Evolutionary conservation across 2,113 vertebrate species (phyloP).

Genomic region (Scolopax mira): DNA sequence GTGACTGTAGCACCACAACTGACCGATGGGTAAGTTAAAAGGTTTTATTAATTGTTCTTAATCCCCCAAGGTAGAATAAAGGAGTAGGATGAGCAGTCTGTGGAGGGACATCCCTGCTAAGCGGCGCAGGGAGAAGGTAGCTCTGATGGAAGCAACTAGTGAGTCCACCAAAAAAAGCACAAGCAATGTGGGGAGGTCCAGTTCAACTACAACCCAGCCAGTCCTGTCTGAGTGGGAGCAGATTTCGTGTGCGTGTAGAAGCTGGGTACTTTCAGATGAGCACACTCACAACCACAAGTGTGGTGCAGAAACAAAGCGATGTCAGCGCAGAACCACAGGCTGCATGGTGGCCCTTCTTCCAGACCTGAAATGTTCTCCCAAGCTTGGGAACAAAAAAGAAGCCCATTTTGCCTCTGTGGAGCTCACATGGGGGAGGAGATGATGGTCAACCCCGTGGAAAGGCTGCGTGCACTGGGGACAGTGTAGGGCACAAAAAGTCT

Average conservation of each 20-base stretch:
- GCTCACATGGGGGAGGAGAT: not conserved
- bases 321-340: not conserved
- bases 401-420: not conserved
- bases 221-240: not conserved
- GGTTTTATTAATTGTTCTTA: not conserved
- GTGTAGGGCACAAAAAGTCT: not conserved
- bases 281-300: too few relatives aligned
- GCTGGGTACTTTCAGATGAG: not conserved
- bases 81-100: not conserved
- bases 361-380: not conserved
- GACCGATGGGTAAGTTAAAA: not conserved
- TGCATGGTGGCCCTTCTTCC: not conserved
- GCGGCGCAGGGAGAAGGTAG: not conserved
- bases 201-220: not conserved
- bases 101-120: not conserved
- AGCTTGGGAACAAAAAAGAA: not conserved
- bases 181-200: not conserved
- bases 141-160: not conserved
- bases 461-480: not conserved
- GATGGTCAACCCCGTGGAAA: not conserved
- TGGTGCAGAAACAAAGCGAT: not conserved
- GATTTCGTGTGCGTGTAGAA: rapidly evolving
- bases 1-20: not conserved
- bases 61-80: not conserved
- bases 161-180: not conserved